These are phyloP conservation scores for Bombus picipes DNA, from an alignment of 1,140 invertebrate species.

Conservation along the genomic window DNA sequence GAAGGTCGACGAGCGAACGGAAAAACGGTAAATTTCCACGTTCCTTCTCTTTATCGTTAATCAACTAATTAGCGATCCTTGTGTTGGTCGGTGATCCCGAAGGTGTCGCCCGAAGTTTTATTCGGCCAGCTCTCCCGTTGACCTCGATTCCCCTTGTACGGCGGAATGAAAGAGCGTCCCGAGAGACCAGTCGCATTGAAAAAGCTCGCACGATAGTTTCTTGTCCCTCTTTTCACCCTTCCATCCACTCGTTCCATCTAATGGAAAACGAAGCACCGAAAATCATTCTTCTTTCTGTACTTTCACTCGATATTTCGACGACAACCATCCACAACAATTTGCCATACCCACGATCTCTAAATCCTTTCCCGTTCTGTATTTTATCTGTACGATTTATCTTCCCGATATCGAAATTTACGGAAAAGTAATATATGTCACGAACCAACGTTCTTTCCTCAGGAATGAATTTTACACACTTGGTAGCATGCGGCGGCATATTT, in stretches of 20 bases:
- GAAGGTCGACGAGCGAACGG: no score
- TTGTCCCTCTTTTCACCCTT: background rate
- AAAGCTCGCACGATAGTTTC: slow-evolving; percentile 27
- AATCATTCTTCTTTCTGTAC: slow-evolving; percentile 5
- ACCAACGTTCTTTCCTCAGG: background rate
- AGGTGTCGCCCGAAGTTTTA: slow-evolving; percentile 9
- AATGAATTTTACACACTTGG: background rate
- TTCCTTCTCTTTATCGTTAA: background rate
- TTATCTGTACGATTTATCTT: background rate
- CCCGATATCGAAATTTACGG: background rate
- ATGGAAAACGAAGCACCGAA: slow-evolving; percentile 18
- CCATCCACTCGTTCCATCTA: background rate
- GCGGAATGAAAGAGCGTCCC: slow-evolving; percentile 10
- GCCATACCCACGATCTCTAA: background rate
- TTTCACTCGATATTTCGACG: slow-evolving; percentile 14
- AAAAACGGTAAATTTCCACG: background rate
- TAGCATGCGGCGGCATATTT: no score
- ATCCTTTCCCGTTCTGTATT: background rate
- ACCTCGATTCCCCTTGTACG: slow-evolving; percentile 13
- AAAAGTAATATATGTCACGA: no score
- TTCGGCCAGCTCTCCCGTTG: slow-evolving; percentile 15
- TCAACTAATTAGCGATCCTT: slow-evolving; percentile 15
- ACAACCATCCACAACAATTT: background rate
- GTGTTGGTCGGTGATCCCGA: background rate
- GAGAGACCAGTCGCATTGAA: background rate